Conservation (phyloP, 2,797 vertebrate species). For the Caiman crocodilus region DNA sequence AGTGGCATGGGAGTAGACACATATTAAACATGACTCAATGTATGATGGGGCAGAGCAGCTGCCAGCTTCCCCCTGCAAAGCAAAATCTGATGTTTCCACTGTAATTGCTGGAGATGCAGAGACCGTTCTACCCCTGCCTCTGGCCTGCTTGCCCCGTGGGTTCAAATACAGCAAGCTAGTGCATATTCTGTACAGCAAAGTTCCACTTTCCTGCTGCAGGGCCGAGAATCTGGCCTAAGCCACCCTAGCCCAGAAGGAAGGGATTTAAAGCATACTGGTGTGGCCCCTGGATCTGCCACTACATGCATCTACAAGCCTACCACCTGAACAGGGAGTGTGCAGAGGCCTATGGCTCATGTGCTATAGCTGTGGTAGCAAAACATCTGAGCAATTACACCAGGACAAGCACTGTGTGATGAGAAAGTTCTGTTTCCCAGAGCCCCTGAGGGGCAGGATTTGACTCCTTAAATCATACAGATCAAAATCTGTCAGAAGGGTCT, state of each 20-base stretch:
- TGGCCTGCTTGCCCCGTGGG: neutral
- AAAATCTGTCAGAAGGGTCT: neutral
- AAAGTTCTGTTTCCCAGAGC: neutral
- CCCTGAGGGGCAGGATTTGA: neutral
- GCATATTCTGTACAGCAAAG: neutral
- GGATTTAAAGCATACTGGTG: neutral
- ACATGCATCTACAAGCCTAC: neutral
- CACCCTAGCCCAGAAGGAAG: neutral
- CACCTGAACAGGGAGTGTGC: neutral
- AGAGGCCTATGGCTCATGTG: neutral
- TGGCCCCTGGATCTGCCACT: neutral
- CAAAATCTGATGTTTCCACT: neutral
- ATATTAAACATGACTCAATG: neutral
- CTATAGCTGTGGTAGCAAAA: neutral
- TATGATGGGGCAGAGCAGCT: slow-evolving; percentile 34
- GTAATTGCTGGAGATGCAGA: neutral
- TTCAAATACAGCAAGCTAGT: neutral
- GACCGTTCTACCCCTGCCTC: neutral
- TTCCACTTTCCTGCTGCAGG: neutral
- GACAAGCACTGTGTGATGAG: neutral
- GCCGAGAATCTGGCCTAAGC: neutral
- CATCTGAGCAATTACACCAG: neutral
- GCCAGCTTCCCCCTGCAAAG: slow-evolving; percentile 63
- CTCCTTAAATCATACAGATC: neutral
- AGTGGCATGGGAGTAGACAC: too few relatives aligned